A percentile compares a stretch with the other conserved stretches of the same genome.
Conservation (phyloP, 2,888 invertebrate species). For the Buathra laborator region DNA sequence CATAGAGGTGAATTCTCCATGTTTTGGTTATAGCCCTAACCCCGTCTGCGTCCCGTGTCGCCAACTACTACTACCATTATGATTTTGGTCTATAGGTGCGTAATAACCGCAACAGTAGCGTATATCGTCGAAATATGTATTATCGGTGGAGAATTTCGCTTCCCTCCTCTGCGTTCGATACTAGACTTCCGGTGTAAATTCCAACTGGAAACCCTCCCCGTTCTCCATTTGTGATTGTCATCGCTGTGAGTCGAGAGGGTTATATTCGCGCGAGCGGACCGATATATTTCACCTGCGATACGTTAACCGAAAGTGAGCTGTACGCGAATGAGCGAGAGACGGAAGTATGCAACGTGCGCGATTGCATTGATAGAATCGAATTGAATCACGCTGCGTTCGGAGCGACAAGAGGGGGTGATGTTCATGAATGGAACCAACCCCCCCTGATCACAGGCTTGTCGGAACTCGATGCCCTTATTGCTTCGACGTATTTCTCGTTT, state of each 20-base stretch:
- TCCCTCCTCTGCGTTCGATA: constrained; percentile 37
- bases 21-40: constrained; percentile 11
- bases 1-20: constrained; percentile 32
- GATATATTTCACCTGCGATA: constrained; percentile 48
- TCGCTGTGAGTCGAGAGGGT: constrained; percentile 54
- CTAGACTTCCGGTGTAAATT: constrained; percentile 43
- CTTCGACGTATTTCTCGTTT: constrained; percentile 52
- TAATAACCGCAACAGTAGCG: neutral
- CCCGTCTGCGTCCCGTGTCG: neutral
- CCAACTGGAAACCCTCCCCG: constrained; percentile 7
- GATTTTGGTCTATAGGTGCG: neutral
- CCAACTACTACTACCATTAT: neutral
- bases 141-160: constrained; percentile 52
- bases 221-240: constrained; percentile 63
- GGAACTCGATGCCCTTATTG: constrained; percentile 52
- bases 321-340: neutral
- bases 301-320: constrained; percentile 8
- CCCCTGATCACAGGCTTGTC: constrained; percentile 43
- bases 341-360: constrained; percentile 60
- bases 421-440: constrained; percentile 58
- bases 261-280: neutral
- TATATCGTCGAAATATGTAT: constrained; percentile 59
- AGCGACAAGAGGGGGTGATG: constrained; percentile 41
- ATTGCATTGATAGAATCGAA: constrained; percentile 68
- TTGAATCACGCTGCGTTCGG: constrained; percentile 64